Evolutionary conservation across 2,113 vertebrate species (phyloP).

Genomic region (Melospiza melodia): DNA sequence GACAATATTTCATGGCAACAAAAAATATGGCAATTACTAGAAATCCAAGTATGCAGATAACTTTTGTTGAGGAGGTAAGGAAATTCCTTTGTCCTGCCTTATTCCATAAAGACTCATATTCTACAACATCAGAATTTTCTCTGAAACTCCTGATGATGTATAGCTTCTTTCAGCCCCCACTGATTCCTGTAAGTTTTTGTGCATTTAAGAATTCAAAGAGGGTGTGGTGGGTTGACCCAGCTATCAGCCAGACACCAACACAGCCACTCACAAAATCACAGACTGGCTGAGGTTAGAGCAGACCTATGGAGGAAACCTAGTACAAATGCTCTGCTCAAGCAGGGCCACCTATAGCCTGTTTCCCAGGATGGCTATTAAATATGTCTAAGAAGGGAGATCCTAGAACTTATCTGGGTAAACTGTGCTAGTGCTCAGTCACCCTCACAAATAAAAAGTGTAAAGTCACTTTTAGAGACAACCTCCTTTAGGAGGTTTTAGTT

Average conservation of each 20-base stretch:
- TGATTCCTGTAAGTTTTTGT: background rate
- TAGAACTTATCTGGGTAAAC: background rate
- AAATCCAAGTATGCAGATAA: background rate
- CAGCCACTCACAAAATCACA: background rate
- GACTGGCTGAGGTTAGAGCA: background rate
- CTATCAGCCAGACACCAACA: background rate
- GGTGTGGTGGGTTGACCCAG: background rate
- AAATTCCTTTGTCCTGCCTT: background rate
- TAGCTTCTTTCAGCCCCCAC: background rate
- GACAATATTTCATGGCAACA: background rate
- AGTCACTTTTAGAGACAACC: background rate
- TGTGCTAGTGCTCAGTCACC: accelerated
- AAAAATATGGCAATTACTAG: background rate
- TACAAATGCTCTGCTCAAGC: background rate
- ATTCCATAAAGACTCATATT: background rate
- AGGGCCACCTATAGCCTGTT: background rate
- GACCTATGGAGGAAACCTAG: background rate
- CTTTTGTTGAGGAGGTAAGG: background rate
- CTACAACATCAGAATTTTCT: background rate
- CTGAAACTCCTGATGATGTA: background rate
- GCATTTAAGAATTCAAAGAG: background rate
- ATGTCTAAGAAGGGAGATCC: background rate
- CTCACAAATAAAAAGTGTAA: background rate
- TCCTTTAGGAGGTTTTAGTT: background rate
- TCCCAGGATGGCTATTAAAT: background rate